Percentiles rank a stretch among this genome's conserved stretches.
These are phyloP conservation scores for Turnix velox DNA, from an alignment of 2,113 vertebrate species.

Conservation along the genomic window DNA sequence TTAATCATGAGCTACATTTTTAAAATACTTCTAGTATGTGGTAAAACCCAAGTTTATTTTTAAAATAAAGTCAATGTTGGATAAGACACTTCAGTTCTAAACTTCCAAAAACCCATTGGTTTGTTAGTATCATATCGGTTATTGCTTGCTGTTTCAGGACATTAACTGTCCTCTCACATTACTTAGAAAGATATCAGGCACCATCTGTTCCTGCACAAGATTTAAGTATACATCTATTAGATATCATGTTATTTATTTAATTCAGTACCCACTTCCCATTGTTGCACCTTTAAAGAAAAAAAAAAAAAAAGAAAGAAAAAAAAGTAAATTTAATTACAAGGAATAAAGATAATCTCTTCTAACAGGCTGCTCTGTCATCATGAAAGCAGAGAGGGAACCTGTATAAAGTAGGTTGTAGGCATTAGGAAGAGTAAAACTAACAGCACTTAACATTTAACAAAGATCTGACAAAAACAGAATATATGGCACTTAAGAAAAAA, in stretches of 20 bases:
- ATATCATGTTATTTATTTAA: conserved; percentile 87
- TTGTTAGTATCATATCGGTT: conserved; percentile 66
- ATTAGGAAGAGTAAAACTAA: conserved; percentile 58
- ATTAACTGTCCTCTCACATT: conserved; percentile 86
- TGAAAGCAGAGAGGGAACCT: conserved; percentile 55
- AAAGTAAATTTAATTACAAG: conserved; percentile 85
- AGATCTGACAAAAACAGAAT: conserved; percentile 71
- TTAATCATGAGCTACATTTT: not conserved
- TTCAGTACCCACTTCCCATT: conserved; percentile 78
- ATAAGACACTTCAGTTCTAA: conserved; percentile 50
- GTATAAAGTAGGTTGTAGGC: conserved; percentile 66
- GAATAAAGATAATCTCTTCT: conserved; percentile 83
- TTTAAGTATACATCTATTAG: conserved; percentile 77
- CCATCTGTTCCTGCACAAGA: conserved; percentile 84
- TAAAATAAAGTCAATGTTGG: not conserved
- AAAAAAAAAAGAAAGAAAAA: conserved; percentile 29
- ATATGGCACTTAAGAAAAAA: conserved; percentile 74
- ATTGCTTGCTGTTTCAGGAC: conserved; percentile 78
- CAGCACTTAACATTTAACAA: conserved; percentile 68
- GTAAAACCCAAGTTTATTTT: not conserved
- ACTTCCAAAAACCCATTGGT: conserved; percentile 53
- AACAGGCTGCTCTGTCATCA: conserved; percentile 68
- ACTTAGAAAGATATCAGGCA: conserved; percentile 79
- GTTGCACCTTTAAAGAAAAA: conserved; percentile 60
- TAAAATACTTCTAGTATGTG: not conserved